Conservation (phyloP, 2,113 vertebrate genomes). For the Apaloderma vittatum region DNA sequence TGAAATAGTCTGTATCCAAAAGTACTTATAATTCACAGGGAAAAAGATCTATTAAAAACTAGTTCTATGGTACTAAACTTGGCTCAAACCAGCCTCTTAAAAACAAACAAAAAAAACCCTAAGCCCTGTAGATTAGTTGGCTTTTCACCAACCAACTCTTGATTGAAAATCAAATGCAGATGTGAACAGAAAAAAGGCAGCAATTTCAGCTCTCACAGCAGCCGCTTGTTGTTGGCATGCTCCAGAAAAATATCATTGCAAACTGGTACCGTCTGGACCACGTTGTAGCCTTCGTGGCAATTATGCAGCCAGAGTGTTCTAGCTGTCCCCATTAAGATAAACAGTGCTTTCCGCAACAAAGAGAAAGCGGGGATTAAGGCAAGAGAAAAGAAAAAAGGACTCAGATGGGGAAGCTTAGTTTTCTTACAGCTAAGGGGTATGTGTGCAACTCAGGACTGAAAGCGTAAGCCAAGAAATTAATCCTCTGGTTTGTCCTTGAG, state of each 20-base stretch:
- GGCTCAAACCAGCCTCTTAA: conserved; percentile 19
- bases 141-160: conserved; percentile 27
- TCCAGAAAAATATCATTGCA: neutral
- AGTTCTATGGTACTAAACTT: conserved; percentile 36
- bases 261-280: neutral
- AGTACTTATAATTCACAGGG: neutral
- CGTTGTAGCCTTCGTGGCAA: neutral
- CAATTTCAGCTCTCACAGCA: conserved; percentile 35
- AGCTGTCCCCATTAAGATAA: neutral
- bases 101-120: conserved; percentile 19
- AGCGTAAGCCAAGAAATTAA: neutral
- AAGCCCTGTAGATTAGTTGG: conserved; percentile 46
- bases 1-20: neutral
- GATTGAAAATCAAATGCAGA: conserved; percentile 67
- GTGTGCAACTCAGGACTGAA: neutral
- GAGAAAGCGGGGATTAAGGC: neutral
- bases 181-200: conserved; percentile 38
- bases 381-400: neutral
- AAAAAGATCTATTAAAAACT: neutral
- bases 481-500: neutral
- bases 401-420: neutral
- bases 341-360: neutral
- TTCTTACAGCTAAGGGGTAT: neutral
- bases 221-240: conserved; percentile 3
- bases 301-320: neutral